Percentiles rank a stretch among this genome's conserved stretches.
These are phyloP conservation scores for Ceratothoa steindachneri DNA, from an alignment of 2,888 invertebrate genomes.

Conservation along the genomic window DNA sequence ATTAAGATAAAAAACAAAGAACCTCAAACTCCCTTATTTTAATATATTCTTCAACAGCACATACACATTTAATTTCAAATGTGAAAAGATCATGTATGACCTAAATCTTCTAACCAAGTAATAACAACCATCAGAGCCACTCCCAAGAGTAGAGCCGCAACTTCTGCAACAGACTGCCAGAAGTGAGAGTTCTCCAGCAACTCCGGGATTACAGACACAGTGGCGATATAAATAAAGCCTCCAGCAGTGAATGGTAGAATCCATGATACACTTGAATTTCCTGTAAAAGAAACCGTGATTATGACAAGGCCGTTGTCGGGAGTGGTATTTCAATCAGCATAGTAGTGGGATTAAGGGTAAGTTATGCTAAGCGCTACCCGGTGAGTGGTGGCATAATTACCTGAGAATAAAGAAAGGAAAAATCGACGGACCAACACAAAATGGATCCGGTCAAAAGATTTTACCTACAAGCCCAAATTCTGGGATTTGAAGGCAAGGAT, in stretches of 20 bases:
- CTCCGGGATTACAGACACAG: conserved; percentile 97
- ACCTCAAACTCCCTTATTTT: background rate
- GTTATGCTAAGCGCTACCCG: no score
- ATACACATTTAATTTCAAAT: background rate
- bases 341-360: no score
- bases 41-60: background rate
- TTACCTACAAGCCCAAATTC: no score
- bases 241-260: conserved; percentile 96
- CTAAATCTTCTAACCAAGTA: conserved; percentile 59
- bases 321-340: no score
- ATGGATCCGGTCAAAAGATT: no score
- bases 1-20: background rate
- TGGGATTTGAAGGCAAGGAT: no score
- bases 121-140: conserved; percentile 95
- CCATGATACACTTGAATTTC: conserved; percentile 71
- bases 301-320: no score
- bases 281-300: conserved; percentile 54
- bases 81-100: conserved; percentile 16
- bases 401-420: no score
- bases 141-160: conserved; percentile 78
- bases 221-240: conserved; percentile 99
- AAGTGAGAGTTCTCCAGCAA: conserved; percentile 81
- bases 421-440: no score
- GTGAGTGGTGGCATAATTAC: no score
- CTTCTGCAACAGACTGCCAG: conserved; percentile 85